phyloP scores from a whole-genome alignment of 1,140 invertebrate species.

The Drosophila sucinea region DNA sequence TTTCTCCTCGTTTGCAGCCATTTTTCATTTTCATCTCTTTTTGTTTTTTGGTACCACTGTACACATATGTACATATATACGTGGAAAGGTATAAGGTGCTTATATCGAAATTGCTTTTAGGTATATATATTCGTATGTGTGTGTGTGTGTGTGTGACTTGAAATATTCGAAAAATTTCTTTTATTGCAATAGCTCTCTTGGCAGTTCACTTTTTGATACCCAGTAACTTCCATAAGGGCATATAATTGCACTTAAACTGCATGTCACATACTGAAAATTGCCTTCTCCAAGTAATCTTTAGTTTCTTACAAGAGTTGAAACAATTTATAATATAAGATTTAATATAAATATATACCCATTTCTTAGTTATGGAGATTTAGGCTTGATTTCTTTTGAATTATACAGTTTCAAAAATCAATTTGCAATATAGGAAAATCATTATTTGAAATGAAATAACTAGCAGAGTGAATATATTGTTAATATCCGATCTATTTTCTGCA shows the following conservation, averaged over 20 bases:
- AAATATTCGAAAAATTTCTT: constrained; percentile 76
- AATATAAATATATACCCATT: no score
- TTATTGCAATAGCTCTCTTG: background rate
- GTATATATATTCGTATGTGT: constrained; percentile 2
- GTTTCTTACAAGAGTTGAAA: no score
- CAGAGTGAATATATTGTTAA: no score
- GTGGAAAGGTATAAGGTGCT: constrained; percentile 57
- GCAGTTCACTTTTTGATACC: constrained; percentile 6
- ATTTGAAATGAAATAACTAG: no score
- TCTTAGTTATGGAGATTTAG: no score
- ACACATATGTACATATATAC: background rate
- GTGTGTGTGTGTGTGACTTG: constrained; percentile 42
- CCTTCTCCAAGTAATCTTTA: no score
- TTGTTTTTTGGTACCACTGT: constrained; percentile 31
- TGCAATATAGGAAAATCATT: no score
- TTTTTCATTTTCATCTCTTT: background rate
- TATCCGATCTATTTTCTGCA: no score
- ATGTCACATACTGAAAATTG: background rate
- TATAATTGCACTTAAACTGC: background rate
- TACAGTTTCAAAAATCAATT: no score
- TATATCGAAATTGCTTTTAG: constrained; percentile 71
- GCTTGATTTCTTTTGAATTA: no score
- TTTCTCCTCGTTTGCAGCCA: no score
- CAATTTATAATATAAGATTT: no score
- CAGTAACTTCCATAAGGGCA: background rate